These are phyloP conservation scores for Pasiphila rectangulata DNA, from an alignment of 2,888 invertebrate species.

Conservation along the genomic window DNA sequence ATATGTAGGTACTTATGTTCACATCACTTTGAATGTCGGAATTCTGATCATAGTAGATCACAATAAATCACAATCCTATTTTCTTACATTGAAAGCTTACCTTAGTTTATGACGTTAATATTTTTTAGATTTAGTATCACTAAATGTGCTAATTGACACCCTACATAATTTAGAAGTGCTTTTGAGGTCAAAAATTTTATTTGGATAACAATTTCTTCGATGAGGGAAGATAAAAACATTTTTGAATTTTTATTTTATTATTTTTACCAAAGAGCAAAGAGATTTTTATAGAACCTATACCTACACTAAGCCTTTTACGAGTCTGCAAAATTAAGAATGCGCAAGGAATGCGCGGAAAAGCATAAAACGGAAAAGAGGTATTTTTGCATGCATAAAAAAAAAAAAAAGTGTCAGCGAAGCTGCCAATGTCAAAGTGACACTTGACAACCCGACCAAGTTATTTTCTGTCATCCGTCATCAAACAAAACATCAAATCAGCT, in stretches of 20 bases:
- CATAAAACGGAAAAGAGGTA: too few relatives aligned
- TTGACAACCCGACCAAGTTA: slow-evolving; percentile 39
- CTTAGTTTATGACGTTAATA: slow-evolving; percentile 58
- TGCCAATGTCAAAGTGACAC: slow-evolving; percentile 32
- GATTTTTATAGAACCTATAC: not conserved
- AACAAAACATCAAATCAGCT: slow-evolving; percentile 67
- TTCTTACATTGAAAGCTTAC: slow-evolving; percentile 26
- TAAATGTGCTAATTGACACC: slow-evolving; percentile 72
- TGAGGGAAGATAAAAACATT: slow-evolving; percentile 79
- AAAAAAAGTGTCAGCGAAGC: too few relatives aligned
- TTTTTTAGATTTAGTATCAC: slow-evolving; percentile 73
- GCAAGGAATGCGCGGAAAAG: too few relatives aligned
- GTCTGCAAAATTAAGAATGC: too few relatives aligned
- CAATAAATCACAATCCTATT: too few relatives aligned
- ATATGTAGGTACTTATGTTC: too few relatives aligned
- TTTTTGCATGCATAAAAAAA: too few relatives aligned
- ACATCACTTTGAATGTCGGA: too few relatives aligned
- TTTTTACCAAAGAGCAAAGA: not conserved
- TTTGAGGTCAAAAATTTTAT: slow-evolving; percentile 74
- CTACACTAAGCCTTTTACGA: too few relatives aligned
- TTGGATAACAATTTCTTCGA: slow-evolving; percentile 71
- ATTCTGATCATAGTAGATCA: too few relatives aligned
- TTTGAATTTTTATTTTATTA: slow-evolving; percentile 60
- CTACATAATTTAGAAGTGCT: slow-evolving; percentile 77
- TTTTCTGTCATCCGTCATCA: slow-evolving; percentile 69